These are phyloP conservation scores for Leontocebus nigricollis DNA, from an alignment of 2,797 vertebrate genomes.

Conservation along the genomic window DNA sequence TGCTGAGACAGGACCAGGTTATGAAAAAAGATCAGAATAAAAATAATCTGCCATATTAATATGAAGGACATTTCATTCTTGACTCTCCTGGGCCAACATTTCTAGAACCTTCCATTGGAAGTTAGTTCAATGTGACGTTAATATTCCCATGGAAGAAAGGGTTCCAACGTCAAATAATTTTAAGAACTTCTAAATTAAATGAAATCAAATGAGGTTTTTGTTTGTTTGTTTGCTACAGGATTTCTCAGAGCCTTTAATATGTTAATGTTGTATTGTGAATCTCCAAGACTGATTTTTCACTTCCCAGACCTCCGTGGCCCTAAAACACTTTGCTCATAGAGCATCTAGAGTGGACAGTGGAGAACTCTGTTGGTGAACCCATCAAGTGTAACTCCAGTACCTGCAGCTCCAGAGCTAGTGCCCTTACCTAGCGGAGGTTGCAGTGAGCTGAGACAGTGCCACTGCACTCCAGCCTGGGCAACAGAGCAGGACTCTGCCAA, in stretches of 20 bases:
- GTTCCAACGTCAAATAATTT: not conserved
- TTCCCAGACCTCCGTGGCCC: not conserved
- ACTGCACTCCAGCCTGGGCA: no score
- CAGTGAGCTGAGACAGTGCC: no score
- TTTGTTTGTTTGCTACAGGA: not conserved
- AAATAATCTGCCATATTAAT: not conserved
- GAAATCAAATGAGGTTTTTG: not conserved
- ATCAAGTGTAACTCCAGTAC: not conserved
- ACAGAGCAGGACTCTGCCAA: no score
- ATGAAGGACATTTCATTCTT: not conserved
- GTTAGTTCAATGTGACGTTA: not conserved
- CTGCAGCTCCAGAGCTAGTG: not conserved
- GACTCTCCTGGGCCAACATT: not conserved
- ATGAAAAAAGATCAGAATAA: not conserved
- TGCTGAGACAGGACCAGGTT: not conserved
- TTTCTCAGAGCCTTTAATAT: conserved; percentile 6
- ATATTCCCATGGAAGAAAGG: conserved; percentile 1
- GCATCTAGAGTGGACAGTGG: not conserved
- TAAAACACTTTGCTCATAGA: not conserved
- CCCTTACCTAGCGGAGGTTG: not conserved
- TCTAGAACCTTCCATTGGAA: not conserved
- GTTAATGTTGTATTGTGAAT: not conserved
- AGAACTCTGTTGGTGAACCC: not conserved
- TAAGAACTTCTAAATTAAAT: not conserved
- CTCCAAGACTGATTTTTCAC: not conserved